These are phyloP conservation scores for Abrostola triplasia DNA, from an alignment of 2,888 invertebrate genomes.

Conservation along the genomic window DNA sequence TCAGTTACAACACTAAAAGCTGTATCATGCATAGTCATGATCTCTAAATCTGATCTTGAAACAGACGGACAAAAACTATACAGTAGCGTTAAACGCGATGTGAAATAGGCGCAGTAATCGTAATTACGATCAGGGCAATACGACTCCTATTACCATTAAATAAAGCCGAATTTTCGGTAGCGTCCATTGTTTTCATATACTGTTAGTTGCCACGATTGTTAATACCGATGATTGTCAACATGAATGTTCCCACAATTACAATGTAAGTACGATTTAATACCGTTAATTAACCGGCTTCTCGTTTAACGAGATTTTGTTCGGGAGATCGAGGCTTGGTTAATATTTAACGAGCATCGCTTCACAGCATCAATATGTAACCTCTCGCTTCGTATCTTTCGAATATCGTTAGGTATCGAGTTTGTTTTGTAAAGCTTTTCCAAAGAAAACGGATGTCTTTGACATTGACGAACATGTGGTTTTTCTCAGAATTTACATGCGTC, in stretches of 20 bases:
- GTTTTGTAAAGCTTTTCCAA: neutral
- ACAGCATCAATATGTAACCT: slow-evolving; percentile 20
- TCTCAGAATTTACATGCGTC: neutral
- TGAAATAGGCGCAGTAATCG: slow-evolving; percentile 11
- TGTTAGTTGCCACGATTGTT: slow-evolving; percentile 42
- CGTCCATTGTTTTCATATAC: slow-evolving; percentile 5
- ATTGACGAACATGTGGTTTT: neutral
- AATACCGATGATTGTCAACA: slow-evolving; percentile 49
- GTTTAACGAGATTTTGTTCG: slow-evolving; percentile 48
- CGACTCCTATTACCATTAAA: neutral
- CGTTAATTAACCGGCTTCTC: slow-evolving; percentile 59
- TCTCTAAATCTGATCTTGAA: slow-evolving; percentile 35
- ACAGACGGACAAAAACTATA: slow-evolving; percentile 32
- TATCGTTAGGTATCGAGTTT: slow-evolving; percentile 1
- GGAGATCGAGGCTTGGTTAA: slow-evolving; percentile 28
- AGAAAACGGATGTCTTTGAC: neutral
- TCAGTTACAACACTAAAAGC: slow-evolving; percentile 9
- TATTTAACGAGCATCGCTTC: slow-evolving; percentile 30
- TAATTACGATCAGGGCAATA: slow-evolving; percentile 1
- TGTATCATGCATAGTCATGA: slow-evolving; percentile 25
- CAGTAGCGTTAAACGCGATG: slow-evolving; percentile 26
- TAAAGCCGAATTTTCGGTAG: slow-evolving; percentile 18
- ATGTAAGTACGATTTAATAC: slow-evolving; percentile 57
- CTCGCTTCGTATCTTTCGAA: slow-evolving; percentile 3
- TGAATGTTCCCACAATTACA: slow-evolving; percentile 57